Conservation (phyloP, 2,113 vertebrate species). For the Seriola aureovittata region DNA sequence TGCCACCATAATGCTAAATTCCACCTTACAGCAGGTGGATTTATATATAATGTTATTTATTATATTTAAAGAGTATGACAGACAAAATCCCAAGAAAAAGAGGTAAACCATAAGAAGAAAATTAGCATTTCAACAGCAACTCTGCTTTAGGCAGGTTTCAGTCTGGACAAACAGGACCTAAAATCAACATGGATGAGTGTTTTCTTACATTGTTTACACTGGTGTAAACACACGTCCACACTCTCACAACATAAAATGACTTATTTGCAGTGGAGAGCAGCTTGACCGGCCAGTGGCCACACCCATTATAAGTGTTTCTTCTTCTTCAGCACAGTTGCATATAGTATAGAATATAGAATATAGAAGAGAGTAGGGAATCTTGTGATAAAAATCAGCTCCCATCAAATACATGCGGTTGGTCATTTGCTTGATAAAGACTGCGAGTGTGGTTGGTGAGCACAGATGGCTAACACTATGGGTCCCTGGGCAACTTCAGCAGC, state of each 20-base stretch:
- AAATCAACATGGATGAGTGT: constrained; percentile 19
- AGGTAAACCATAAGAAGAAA: neutral
- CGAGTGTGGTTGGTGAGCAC: constrained; percentile 59
- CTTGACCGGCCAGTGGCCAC: constrained; percentile 40
- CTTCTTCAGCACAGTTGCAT: neutral
- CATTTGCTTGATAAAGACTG: constrained; percentile 37
- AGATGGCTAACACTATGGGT: constrained; percentile 81
- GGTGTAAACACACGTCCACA: constrained; percentile 24
- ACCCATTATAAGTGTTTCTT: constrained; percentile 22
- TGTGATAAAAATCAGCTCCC: neutral
- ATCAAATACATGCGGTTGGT: neutral
- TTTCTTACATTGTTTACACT: constrained; percentile 20
- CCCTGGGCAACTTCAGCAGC: constrained; percentile 75
- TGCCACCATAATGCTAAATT: neutral
- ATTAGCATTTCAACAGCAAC: neutral
- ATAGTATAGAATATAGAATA: neutral
- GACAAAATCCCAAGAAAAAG: neutral
- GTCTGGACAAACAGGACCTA: constrained; percentile 35
- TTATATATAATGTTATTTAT: neutral
- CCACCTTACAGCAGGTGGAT: neutral
- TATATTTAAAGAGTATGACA: neutral
- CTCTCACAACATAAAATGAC: constrained; percentile 32
- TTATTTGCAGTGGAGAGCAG: constrained; percentile 27
- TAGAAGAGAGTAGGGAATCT: neutral
- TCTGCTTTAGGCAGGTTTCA: constrained; percentile 26